These are phyloP conservation scores for Ceyx melanurus DNA, from an alignment of 2,113 vertebrate genomes.

Conservation along the genomic window DNA sequence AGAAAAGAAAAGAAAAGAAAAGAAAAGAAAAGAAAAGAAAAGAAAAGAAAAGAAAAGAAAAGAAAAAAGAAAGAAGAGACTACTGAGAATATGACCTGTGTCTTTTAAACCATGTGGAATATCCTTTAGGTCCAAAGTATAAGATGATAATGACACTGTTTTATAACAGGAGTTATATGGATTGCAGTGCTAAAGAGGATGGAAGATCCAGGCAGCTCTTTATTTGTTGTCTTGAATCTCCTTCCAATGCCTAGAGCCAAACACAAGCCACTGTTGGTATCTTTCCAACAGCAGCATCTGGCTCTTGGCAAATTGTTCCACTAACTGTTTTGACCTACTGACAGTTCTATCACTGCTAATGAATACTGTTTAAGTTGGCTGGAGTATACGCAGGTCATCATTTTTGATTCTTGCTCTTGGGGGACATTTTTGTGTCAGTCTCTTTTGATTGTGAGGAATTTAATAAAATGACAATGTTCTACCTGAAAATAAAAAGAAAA, in stretches of 20 bases:
- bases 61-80: too few species aligned
- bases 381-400: neutral
- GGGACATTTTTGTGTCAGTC: constrained; percentile 49
- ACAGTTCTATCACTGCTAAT: constrained; percentile 37
- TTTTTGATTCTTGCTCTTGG: constrained; percentile 2
- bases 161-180: neutral
- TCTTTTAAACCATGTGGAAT: neutral
- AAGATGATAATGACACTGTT: neutral
- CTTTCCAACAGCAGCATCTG: constrained; percentile 59
- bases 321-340: constrained; percentile 45
- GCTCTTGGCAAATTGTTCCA: constrained; percentile 8
- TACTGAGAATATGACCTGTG: neutral
- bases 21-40: too few species aligned
- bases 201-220: neutral
- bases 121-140: neutral
- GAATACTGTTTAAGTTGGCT: neutral
- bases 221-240: constrained; percentile 9
- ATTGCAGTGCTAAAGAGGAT: neutral
- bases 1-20: too few species aligned
- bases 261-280: constrained; percentile 6
- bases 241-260: neutral
- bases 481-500: constrained; percentile 47
- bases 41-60: too few species aligned
- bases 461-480: neutral
- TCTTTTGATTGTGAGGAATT: constrained; percentile 48